Percentiles rank a stretch among this genome's conserved stretches.
Evolutionary conservation across 2,888 invertebrate species (phyloP).

Genomic region (Linyphia triangularis): DNA sequence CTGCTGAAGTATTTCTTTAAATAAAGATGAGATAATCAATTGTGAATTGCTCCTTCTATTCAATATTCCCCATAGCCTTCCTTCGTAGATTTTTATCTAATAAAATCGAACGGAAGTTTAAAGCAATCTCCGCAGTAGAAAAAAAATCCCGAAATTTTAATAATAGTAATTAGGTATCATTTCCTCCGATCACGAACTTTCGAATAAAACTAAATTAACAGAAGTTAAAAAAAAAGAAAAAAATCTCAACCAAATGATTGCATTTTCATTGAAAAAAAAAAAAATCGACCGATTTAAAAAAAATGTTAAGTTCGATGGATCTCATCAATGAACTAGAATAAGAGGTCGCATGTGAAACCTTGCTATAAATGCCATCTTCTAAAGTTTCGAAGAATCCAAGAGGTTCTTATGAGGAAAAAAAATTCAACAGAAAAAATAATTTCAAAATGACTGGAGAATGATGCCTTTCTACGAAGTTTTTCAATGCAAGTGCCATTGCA

Average conservation of each 20-base stretch:
- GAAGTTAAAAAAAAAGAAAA: slow-evolving; percentile 1
- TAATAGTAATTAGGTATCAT: slow-evolving; percentile 39
- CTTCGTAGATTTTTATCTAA: too few species aligned
- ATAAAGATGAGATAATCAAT: too few species aligned
- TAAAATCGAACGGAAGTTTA: too few species aligned
- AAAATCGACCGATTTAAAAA: slow-evolving; percentile 11
- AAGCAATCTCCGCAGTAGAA: neutral
- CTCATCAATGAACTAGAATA: slow-evolving; percentile 37
- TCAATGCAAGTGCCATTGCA: neutral
- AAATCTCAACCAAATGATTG: neutral
- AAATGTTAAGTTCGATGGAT: slow-evolving; percentile 36
- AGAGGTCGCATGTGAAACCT: slow-evolving; percentile 29
- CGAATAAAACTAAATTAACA: neutral
- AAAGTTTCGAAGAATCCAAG: slow-evolving; percentile 18
- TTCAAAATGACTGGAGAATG: slow-evolving; percentile 13
- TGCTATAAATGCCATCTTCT: slow-evolving; percentile 24
- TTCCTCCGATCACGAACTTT: neutral
- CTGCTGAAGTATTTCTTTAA: too few species aligned
- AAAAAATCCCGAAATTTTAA: neutral
- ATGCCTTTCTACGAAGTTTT: slow-evolving; percentile 14
- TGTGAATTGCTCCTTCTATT: too few species aligned
- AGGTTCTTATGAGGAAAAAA: neutral
- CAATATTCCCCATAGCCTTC: too few species aligned
- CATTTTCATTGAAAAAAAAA: slow-evolving; percentile 13
- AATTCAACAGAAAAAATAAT: neutral